Percentiles rank a stretch among this genome's conserved stretches.
Evolutionary conservation across 2,888 invertebrate species (phyloP).

Genomic region (Alloplasta piceator): DNA sequence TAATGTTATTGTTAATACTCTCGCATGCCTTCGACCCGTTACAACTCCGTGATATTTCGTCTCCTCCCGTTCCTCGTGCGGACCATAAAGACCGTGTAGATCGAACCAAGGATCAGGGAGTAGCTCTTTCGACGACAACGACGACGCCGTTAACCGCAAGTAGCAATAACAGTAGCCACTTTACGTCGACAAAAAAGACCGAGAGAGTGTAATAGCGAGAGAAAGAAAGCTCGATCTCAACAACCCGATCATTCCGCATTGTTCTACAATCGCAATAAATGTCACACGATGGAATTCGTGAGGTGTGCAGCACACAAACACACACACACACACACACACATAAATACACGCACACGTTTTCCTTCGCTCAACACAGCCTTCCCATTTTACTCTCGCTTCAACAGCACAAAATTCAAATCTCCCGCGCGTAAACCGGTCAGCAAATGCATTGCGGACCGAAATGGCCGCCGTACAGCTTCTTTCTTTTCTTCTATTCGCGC

Average conservation of each 20-base stretch:
- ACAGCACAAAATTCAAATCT: not conserved
- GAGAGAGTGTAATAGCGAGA: slow-evolving; percentile 35
- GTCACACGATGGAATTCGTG: slow-evolving; percentile 68
- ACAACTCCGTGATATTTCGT: slow-evolving; percentile 31
- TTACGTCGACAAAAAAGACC: slow-evolving; percentile 17
- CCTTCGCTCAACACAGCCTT: slow-evolving; percentile 8
- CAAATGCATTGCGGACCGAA: not conserved
- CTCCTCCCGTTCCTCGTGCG: not conserved
- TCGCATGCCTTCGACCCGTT: slow-evolving; percentile 51
- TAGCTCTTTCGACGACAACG: slow-evolving; percentile 51
- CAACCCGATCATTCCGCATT: slow-evolving; percentile 72
- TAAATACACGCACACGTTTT: too few relatives aligned
- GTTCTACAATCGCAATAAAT: slow-evolving; percentile 74
- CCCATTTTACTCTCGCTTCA: slow-evolving; percentile 18
- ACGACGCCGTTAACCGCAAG: slow-evolving; percentile 54
- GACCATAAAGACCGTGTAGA: slow-evolving; percentile 53
- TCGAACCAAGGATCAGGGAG: slow-evolving; percentile 50
- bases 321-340: too few relatives aligned
- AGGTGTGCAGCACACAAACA: slow-evolving; percentile 15
- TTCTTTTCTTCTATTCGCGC: not conserved
- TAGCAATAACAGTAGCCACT: slow-evolving; percentile 71
- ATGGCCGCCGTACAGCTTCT: not conserved
- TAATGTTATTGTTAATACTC: slow-evolving; percentile 34
- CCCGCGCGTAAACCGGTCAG: not conserved
- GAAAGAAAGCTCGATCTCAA: slow-evolving; percentile 59